phyloP scores from a whole-genome alignment of 2,888 invertebrate genomes.

The Aproaerema taeniolella region DNA sequence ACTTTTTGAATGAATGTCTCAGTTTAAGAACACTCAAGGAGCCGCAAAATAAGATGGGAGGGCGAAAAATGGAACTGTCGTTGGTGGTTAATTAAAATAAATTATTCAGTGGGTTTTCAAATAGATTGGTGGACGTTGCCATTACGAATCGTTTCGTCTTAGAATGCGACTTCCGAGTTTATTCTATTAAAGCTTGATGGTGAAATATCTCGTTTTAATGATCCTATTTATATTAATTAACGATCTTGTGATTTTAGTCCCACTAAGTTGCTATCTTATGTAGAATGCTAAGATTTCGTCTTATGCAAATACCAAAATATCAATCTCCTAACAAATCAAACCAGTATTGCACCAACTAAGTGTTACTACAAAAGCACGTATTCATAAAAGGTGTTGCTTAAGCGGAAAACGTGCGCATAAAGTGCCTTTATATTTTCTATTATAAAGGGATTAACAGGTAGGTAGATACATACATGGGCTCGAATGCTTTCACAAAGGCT shows the following conservation, averaged over 20 bases:
- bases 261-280: too few relatives aligned
- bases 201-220: constrained; percentile 8
- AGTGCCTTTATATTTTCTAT: constrained; percentile 38
- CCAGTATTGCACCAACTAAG: too few relatives aligned
- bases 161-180: constrained; percentile 9
- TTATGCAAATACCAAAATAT: too few relatives aligned
- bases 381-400: too few relatives aligned
- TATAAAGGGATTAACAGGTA: constrained; percentile 49
- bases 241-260: too few relatives aligned
- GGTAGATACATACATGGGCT: too few relatives aligned
- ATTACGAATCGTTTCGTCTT: constrained; percentile 46
- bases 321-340: too few relatives aligned
- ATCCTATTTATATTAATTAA: neutral
- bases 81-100: constrained; percentile 67
- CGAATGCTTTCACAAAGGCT: constrained; percentile 56
- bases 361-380: too few relatives aligned
- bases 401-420: constrained; percentile 16
- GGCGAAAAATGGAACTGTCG: constrained; percentile 61
- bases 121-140: constrained; percentile 50
- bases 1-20: constrained; percentile 71
- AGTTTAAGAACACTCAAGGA: constrained; percentile 56
- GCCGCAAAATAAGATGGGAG: constrained; percentile 57
- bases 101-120: constrained; percentile 58
- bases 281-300: too few relatives aligned
- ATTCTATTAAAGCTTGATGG: constrained; percentile 13